Percentiles rank a stretch among this genome's conserved stretches.
These are phyloP conservation scores for Eucriotettix oculatus DNA, from an alignment of 2,888 invertebrate species.

Conservation along the genomic window DNA sequence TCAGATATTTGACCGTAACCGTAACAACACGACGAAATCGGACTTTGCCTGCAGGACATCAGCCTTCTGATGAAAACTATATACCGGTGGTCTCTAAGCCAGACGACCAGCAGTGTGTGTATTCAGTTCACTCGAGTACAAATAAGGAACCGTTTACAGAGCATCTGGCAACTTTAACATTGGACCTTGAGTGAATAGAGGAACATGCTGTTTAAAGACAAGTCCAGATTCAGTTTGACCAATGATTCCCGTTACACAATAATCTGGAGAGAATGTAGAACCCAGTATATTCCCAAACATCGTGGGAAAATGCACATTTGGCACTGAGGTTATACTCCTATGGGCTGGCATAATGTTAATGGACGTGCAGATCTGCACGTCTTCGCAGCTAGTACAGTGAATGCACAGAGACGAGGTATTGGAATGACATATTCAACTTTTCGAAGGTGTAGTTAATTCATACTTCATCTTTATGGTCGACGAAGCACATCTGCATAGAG, in stretches of 20 bases:
- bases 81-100: background rate
- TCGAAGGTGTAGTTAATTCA: background rate
- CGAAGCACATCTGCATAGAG: background rate
- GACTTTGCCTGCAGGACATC: background rate
- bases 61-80: background rate
- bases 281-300: background rate
- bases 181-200: background rate
- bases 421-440: background rate
- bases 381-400: background rate
- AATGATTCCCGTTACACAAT: background rate
- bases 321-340: background rate
- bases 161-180: background rate
- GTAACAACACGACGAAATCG: background rate
- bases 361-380: background rate
- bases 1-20: background rate
- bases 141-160: background rate
- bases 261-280: background rate
- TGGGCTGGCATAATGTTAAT: background rate
- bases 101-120: background rate
- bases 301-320: background rate
- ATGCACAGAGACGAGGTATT: background rate
- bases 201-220: background rate
- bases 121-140: background rate
- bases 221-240: slow-evolving; percentile 1
- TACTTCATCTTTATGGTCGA: background rate